Conservation (phyloP, 37 sponge, comb jelly and placozoan species). For the Dysidea cf. avara region DNA sequence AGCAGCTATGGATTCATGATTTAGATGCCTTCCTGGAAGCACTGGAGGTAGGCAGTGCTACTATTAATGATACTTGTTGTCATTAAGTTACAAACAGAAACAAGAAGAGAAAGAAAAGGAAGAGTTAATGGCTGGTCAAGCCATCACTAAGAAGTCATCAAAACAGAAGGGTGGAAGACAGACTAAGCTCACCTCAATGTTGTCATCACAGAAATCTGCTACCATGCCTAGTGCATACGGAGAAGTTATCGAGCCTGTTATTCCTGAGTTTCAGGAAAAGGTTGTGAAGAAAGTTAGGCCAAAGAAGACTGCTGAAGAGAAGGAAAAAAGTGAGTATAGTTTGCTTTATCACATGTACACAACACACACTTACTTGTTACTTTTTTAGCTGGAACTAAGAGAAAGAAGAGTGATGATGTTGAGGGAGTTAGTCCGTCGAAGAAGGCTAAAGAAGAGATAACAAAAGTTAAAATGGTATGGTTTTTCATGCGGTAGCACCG, state of each 20-base stretch:
- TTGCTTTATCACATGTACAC: too few relatives aligned
- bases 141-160: constrained; percentile 28
- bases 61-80: background rate
- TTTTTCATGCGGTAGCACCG: too few relatives aligned
- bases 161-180: constrained; percentile 46
- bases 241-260: constrained; percentile 48
- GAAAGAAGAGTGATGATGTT: too few relatives aligned
- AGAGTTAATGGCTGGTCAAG: constrained; percentile 31
- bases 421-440: too few relatives aligned
- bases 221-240: constrained; percentile 68
- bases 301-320: background rate
- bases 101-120: constrained; percentile 50
- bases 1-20: constrained; percentile 82
- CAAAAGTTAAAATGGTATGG: too few relatives aligned
- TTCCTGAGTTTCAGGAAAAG: constrained; percentile 66
- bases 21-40: constrained; percentile 72
- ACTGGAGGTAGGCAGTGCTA: constrained; percentile 59
- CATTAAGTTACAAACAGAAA: too few relatives aligned
- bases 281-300: constrained; percentile 24
- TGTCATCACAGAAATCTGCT: background rate
- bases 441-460: too few relatives aligned
- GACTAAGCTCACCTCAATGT: constrained; percentile 42
- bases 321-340: background rate
- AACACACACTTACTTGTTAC: too few relatives aligned
- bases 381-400: too few relatives aligned